These are phyloP conservation scores for Cabera pusaria DNA, from an alignment of 2,888 invertebrate species.

Conservation along the genomic window DNA sequence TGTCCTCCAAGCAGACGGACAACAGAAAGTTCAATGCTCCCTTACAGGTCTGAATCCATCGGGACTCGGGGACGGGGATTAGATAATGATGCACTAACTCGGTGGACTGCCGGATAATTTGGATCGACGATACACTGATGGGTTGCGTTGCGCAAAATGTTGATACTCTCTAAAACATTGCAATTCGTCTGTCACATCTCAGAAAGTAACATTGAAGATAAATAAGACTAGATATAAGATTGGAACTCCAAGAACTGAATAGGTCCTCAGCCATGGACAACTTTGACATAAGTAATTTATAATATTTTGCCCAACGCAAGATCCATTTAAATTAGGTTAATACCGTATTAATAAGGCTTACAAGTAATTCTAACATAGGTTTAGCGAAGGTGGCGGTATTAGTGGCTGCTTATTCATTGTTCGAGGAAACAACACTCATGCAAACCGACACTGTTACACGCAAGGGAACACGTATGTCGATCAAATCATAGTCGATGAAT, in stretches of 20 bases:
- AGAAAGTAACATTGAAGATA: too few species aligned
- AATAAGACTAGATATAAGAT: too few species aligned
- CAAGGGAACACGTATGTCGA: slow-evolving; percentile 21
- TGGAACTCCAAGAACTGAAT: too few species aligned
- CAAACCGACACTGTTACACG: slow-evolving; percentile 26
- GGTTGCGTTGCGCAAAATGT: slow-evolving; percentile 6
- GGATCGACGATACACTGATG: too few species aligned
- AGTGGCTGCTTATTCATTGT: slow-evolving; percentile 31
- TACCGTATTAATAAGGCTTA: slow-evolving; percentile 7
- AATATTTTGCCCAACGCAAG: too few species aligned
- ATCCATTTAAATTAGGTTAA: too few species aligned
- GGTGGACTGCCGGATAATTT: too few species aligned
- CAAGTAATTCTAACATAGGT: too few species aligned
- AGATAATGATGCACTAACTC: slow-evolving; percentile 39
- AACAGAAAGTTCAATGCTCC: slow-evolving; percentile 56
- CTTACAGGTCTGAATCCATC: slow-evolving; percentile 68
- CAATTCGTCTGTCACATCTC: too few species aligned
- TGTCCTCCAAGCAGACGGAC: slow-evolving; percentile 57
- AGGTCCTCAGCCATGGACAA: too few species aligned
- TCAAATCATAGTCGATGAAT: too few species aligned
- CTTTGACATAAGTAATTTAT: too few species aligned
- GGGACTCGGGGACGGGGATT: slow-evolving; percentile 27
- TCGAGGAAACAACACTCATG: slow-evolving; percentile 26
- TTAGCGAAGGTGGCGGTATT: slow-evolving; percentile 43
- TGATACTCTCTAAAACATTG: slow-evolving; percentile 2